These are phyloP conservation scores for Nixonia krombeini DNA, from an alignment of 1,140 invertebrate genomes.

Conservation along the genomic window DNA sequence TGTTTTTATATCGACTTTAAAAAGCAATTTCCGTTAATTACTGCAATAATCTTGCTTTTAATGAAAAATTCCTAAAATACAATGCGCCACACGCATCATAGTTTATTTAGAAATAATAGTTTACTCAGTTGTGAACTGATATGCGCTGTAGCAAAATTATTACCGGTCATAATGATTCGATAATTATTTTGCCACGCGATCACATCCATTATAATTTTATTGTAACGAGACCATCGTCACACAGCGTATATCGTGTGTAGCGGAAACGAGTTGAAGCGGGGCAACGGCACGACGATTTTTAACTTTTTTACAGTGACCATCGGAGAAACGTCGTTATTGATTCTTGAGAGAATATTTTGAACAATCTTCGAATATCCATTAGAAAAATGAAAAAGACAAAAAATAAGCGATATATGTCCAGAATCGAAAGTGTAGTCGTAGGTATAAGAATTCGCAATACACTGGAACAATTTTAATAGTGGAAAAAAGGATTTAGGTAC, in stretches of 20 bases:
- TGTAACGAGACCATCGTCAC: not conserved
- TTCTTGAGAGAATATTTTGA: constrained; percentile 18
- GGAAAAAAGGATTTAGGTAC: constrained; percentile 12
- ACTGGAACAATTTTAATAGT: constrained; percentile 18
- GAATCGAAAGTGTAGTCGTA: constrained; percentile 52
- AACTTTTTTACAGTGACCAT: constrained; percentile 26
- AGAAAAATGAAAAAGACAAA: not conserved
- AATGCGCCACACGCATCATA: too few relatives aligned
- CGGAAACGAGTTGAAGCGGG: not conserved
- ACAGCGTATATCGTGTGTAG: too few relatives aligned
- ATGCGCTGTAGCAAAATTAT: too few relatives aligned
- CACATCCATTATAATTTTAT: too few relatives aligned
- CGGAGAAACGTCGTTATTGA: constrained; percentile 4
- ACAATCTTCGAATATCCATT: constrained; percentile 5
- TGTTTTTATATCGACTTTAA: too few relatives aligned
- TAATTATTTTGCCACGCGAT: too few relatives aligned
- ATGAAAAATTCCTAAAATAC: too few relatives aligned
- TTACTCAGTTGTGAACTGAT: too few relatives aligned
- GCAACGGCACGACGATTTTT: constrained; percentile 18
- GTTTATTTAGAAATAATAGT: too few relatives aligned
- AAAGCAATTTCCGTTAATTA: too few relatives aligned
- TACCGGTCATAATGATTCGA: too few relatives aligned
- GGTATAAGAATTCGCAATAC: constrained; percentile 23
- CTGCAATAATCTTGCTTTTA: too few relatives aligned
- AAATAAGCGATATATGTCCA: constrained; percentile 26